These are phyloP conservation scores for Clarias platycephalus DNA, from an alignment of 2,797 vertebrate species.

Conservation along the genomic window DNA sequence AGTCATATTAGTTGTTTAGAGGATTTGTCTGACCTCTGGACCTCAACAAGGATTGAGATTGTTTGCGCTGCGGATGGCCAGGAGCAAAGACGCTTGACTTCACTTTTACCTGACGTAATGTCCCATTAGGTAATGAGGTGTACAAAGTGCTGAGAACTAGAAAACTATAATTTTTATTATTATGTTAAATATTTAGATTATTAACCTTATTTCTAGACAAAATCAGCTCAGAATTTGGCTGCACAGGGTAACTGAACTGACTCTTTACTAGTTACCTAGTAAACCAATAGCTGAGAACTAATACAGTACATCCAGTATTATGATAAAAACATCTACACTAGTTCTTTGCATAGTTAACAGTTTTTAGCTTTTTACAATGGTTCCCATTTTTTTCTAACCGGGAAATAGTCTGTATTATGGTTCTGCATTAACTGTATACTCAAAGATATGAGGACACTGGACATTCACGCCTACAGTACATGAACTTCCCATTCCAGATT, in stretches of 20 bases:
- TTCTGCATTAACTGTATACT: background rate
- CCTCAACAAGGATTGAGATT: constrained; percentile 3
- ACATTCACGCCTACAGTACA: background rate
- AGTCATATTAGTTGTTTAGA: background rate
- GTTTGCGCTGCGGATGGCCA: background rate
- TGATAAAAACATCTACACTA: background rate
- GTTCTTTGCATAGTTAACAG: background rate
- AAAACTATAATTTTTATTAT: background rate
- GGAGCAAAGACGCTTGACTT: background rate
- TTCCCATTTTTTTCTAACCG: background rate
- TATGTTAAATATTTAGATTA: background rate
- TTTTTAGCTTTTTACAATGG: background rate
- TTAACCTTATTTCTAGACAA: background rate
- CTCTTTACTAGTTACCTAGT: no score
- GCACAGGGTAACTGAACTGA: no score
- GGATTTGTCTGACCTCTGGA: constrained; percentile 16
- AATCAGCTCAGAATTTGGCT: background rate
- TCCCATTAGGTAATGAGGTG: constrained; percentile 11
- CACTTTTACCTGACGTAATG: constrained; percentile 6
- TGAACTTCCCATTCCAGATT: background rate
- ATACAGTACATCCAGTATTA: background rate
- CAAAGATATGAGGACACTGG: background rate
- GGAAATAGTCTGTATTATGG: background rate
- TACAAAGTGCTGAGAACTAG: background rate
- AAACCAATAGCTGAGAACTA: no score